Evolutionary conservation across 2,113 vertebrate genomes (phyloP).

Genomic region (Oxyura jamaicensis): DNA sequence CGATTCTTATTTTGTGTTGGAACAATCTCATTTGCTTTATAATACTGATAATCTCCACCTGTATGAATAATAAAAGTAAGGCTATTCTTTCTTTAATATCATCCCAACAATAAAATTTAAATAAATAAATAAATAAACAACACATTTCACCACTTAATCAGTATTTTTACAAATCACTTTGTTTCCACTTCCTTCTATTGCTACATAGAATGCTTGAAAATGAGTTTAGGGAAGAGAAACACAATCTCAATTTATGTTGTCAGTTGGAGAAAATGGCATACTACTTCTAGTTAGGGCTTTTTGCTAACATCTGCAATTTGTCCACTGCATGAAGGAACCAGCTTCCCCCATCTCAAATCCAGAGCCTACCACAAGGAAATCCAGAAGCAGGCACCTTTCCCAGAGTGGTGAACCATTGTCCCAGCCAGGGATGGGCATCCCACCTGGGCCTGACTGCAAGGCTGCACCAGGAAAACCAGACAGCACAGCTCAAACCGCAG

Average conservation of each 20-base stretch:
- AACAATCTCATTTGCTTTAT: neutral
- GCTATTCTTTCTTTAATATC: neutral
- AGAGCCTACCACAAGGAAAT: neutral
- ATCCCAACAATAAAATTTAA: neutral
- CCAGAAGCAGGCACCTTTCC: neutral
- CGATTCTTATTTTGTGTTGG: neutral
- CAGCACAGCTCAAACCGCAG: neutral
- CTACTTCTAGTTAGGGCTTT: neutral
- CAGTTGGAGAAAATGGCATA: neutral
- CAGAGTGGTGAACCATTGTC: neutral
- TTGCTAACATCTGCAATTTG: neutral
- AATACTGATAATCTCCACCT: neutral
- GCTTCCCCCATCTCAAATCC: neutral
- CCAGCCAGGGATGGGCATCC: neutral
- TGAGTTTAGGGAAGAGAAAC: neutral
- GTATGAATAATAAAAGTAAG: neutral
- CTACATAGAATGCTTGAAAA: neutral
- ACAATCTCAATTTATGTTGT: neutral
- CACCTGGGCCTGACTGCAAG: neutral
- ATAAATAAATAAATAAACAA: neutral
- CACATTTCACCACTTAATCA: neutral
- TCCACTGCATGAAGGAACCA: neutral
- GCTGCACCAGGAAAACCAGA: rapidly evolving
- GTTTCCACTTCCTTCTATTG: neutral
- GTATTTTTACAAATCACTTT: neutral